Percentiles rank a stretch among this genome's conserved stretches.
These are phyloP conservation scores for Glomeris maerens DNA, from an alignment of 1,140 invertebrate genomes.

Conservation along the genomic window DNA sequence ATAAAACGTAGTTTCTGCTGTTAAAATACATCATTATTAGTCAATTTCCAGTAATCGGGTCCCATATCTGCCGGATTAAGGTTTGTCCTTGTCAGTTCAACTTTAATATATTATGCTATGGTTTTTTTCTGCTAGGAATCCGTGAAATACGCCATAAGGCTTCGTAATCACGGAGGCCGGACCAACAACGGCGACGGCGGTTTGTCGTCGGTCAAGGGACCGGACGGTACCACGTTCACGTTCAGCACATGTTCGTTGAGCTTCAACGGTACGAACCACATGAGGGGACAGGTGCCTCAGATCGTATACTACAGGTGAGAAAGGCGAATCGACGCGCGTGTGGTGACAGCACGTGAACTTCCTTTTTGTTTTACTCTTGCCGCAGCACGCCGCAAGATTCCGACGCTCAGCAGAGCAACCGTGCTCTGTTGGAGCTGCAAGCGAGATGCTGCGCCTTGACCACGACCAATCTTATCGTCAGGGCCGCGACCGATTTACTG, in stretches of 20 bases:
- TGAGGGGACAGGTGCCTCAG: slow-evolving; percentile 84
- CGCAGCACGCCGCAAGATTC: slow-evolving; percentile 46
- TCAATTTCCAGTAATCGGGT: too few species aligned
- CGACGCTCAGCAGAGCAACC: slow-evolving; percentile 46
- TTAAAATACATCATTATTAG: too few species aligned
- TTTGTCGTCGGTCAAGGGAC: slow-evolving; percentile 65
- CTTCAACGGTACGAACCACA: slow-evolving; percentile 86
- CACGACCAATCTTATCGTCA: slow-evolving; percentile 54
- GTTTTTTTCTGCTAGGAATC: slow-evolving; percentile 54
- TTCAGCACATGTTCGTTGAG: slow-evolving; percentile 83
- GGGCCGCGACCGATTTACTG: slow-evolving; percentile 54
- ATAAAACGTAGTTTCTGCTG: too few species aligned
- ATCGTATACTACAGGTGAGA: slow-evolving; percentile 65
- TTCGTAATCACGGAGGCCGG: slow-evolving; percentile 79
- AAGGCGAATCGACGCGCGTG: background rate
- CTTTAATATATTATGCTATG: slow-evolving; percentile 17
- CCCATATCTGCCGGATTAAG: background rate
- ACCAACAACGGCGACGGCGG: slow-evolving; percentile 89
- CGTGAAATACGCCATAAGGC: slow-evolving; percentile 69
- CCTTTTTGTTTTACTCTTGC: slow-evolving; percentile 12
- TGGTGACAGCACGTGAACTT: too few species aligned
- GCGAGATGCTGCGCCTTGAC: slow-evolving; percentile 53
- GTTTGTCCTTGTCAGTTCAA: background rate
- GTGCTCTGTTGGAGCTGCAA: slow-evolving; percentile 51
- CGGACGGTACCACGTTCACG: slow-evolving; percentile 82